A percentile compares a stretch with the other conserved stretches of the same genome.
These are phyloP conservation scores for Melanerpes formicivorus DNA, from an alignment of 2,113 vertebrate species.

Conservation along the genomic window DNA sequence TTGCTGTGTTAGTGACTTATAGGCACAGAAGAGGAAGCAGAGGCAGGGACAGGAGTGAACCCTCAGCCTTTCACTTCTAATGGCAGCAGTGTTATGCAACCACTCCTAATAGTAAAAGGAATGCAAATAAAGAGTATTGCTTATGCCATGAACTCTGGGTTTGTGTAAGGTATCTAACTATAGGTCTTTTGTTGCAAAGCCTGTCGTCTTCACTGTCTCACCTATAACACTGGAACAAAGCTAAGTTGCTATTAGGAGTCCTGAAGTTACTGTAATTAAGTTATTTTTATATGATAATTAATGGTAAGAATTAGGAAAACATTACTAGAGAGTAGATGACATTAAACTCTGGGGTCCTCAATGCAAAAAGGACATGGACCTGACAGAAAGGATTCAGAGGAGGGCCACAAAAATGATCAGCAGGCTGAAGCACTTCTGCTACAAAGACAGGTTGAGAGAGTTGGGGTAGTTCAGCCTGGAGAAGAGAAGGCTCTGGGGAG, in stretches of 20 bases:
- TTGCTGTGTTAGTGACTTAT: neutral
- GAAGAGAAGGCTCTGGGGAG: no score
- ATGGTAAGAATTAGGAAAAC: neutral
- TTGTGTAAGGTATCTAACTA: neutral
- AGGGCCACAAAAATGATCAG: no score
- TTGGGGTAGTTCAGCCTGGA: no score
- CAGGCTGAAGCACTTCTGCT: no score
- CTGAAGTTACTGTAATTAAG: neutral
- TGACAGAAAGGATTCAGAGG: no score
- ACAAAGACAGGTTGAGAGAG: no score
- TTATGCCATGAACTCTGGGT: rapidly evolving
- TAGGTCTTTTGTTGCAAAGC: neutral
- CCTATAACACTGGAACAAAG: neutral
- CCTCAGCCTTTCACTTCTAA: neutral
- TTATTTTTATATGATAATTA: neutral
- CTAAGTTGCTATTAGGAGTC: neutral
- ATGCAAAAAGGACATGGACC: no score
- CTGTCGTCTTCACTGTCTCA: neutral
- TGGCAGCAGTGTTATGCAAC: neutral
- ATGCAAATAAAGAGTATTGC: neutral
- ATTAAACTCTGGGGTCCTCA: no score
- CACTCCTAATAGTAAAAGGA: no score
- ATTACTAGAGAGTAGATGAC: neutral
- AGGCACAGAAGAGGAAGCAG: neutral
- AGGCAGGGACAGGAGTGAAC: neutral